A percentile compares a stretch with the other conserved stretches of the same genome.
phyloP scores from a whole-genome alignment of 2,113 vertebrate species.

The Mustelus asterias region DNA sequence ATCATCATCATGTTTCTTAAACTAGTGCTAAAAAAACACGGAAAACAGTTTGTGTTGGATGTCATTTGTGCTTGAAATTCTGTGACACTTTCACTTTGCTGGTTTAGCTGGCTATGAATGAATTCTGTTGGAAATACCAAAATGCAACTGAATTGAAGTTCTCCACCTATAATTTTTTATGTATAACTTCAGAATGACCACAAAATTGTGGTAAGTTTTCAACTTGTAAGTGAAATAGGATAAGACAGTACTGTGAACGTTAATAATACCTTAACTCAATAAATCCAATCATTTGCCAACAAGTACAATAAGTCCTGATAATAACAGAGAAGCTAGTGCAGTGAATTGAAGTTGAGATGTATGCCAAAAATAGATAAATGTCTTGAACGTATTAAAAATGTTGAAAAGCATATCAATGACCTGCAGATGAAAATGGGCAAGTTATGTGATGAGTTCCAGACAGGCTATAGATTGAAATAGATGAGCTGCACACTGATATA shows the following conservation, averaged over 20 bases:
- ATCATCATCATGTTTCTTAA: not conserved
- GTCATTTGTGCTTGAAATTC: not conserved
- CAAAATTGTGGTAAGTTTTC: not conserved
- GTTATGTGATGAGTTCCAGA: not conserved
- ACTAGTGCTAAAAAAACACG: not conserved
- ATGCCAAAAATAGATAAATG: not conserved
- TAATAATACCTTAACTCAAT: not conserved
- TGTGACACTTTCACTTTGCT: not conserved
- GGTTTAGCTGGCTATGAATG: not conserved
- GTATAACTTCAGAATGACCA: not conserved
- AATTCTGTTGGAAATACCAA: not conserved
- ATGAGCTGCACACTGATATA: not conserved
- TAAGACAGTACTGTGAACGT: not conserved
- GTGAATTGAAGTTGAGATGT: not conserved
- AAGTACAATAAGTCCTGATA: not conserved
- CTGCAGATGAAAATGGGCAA: conserved; percentile 13
- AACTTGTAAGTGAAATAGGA: not conserved
- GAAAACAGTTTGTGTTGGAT: not conserved
- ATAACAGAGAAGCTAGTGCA: not conserved
- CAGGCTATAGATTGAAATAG: conserved; percentile 18
- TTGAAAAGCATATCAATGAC: conserved; percentile 8
- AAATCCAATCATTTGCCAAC: not conserved
- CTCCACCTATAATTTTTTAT: not conserved
- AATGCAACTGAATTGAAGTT: not conserved
- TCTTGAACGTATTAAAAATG: not conserved